Evolutionary conservation across 2,113 vertebrate species (phyloP).

Genomic region (Cyprinodon variegatus): DNA sequence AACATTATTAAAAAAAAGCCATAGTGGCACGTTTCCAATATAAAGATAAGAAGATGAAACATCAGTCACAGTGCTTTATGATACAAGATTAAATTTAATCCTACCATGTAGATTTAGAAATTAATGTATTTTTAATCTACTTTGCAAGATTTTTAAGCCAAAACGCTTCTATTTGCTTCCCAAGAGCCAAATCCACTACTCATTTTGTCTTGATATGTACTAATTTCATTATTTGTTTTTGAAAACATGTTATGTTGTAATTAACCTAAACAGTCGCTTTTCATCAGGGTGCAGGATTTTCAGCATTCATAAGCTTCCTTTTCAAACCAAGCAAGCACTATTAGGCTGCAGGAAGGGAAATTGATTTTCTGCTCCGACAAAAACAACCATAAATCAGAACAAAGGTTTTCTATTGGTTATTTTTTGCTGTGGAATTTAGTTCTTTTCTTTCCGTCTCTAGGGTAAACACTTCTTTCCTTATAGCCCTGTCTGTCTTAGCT

Average conservation of each 20-base stretch:
- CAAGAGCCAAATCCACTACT: not conserved
- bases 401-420: not conserved
- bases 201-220: not conserved
- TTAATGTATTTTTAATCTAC: not conserved
- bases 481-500: not conserved
- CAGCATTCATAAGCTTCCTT: slow-evolving; percentile 20
- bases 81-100: not conserved
- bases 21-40: not conserved
- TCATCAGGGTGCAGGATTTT: slow-evolving; percentile 14
- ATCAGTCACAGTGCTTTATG: not conserved
- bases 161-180: slow-evolving; percentile 6
- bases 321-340: slow-evolving; percentile 19
- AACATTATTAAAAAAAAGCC: too few relatives aligned
- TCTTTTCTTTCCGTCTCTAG: not conserved
- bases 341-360: slow-evolving; percentile 12
- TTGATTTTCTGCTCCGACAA: slow-evolving; percentile 9
- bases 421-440: slow-evolving; percentile 11
- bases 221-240: not conserved
- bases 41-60: not conserved
- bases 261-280: slow-evolving; percentile 17
- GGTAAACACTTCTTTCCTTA: not conserved
- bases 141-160: not conserved
- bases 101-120: not conserved
- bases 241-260: slow-evolving; percentile 4
- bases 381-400: slow-evolving; percentile 26